Evolutionary conservation across 1,140 invertebrate genomes (phyloP), one percentile per base, ranked within the genome.

Genomic region (Steinernema feltiae): DNA sequence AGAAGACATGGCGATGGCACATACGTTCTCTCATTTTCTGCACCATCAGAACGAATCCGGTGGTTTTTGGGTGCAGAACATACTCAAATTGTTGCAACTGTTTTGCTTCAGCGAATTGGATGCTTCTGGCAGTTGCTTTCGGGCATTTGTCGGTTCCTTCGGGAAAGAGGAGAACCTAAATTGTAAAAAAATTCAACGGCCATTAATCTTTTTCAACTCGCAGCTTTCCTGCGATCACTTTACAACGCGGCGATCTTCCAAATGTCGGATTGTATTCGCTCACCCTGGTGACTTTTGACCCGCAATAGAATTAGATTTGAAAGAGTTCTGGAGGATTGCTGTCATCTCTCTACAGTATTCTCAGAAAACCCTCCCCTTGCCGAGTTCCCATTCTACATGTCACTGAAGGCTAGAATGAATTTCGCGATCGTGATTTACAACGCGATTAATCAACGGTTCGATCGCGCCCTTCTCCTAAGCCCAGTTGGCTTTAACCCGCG

Each of bases 111-210:
- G 93, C 93, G 87, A 90, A 94, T 69, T 88, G 88, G 80, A 93
- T 89, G 76, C 93, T 94, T 72, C 90, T 91, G 35, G 86, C 87
- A 78, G 91, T 91, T 71, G 92, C 93, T 31, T 87, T 88, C n/a
- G 87, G 87, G 24, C 92, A 92, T 30, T 94, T 88, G 87, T 95
- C 92, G 0, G 93, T 95, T 1, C 94, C 93, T 88, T 95, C 93
- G 0, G 93, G 93, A 84, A 94, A 95, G 74, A 95, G 88, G 18
- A 94, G 87, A 30, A 95, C 83, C 87, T 89, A 78, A 75, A 85
- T 83, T 46, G 15, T 7, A 63, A 63, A 15, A 27, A 21, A 63
- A 7, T 63, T 63, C 3, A 63, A 63, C 12, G 71, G 35, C 12
- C 63, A 69, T 21, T 24, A 24, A 69, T 7, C 21, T 3, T 24